Conservation (phyloP, 2,888 invertebrate genomes). For the Philereme transversata region DNA sequence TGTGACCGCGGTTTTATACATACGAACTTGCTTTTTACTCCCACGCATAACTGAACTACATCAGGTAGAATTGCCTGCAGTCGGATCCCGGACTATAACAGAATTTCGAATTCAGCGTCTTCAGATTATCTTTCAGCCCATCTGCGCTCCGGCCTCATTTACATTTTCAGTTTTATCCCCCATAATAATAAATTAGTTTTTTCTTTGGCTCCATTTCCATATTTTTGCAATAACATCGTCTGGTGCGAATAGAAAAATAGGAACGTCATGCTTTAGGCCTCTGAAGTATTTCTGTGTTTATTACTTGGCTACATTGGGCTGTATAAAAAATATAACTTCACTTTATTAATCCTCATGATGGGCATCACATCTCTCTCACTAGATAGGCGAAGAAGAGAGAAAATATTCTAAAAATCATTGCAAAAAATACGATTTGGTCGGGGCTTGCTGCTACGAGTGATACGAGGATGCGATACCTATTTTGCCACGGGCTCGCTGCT, state of each 20-base stretch:
- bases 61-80: no score
- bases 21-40: no score
- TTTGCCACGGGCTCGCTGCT: no score
- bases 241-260: conserved; percentile 30
- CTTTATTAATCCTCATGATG: no score
- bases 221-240: conserved; percentile 41
- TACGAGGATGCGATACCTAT: no score
- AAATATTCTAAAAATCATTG: no score
- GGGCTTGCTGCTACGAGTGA: no score
- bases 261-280: conserved; percentile 25
- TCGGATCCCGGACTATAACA: conserved; percentile 12
- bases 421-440: no score
- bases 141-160: conserved; percentile 39
- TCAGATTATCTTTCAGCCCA: conserved; percentile 39
- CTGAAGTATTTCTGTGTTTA: conserved; percentile 26
- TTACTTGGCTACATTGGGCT: conserved; percentile 19
- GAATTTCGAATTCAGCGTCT: conserved; percentile 31
- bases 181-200: conserved; percentile 46
- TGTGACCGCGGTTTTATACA: no score
- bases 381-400: no score
- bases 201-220: conserved; percentile 41
- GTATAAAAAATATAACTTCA: neutral
- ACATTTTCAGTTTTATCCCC: conserved; percentile 39
- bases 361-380: no score
- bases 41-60: no score